Base-by-base conservation (phyloP, 2,113 vertebrate genomes). In the Myrmophylax atrothorax region DNA sequence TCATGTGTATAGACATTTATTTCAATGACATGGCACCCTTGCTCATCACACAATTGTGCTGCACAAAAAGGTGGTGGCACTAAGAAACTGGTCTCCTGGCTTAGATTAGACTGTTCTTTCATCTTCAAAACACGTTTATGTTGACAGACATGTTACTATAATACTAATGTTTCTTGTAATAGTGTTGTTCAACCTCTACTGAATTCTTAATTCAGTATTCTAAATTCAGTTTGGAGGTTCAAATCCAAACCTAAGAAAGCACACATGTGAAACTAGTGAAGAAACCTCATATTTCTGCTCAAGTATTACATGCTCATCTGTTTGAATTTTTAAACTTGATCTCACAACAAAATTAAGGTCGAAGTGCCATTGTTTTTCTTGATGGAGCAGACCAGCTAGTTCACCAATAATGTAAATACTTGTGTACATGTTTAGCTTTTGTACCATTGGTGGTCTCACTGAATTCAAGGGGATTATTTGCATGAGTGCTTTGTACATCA, bases 221-320 rank as follows among this genome's bases (percentile, higher is more conserved):
- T 25, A 35, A 83, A 50, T 38, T 77, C 25, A 24, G 5, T 55
- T 67, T 70, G 47, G 29, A 59, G 23, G 6, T 49, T 38, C 20
- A 60, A 85, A 76, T 69, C 56, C 26, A 80, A 89, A 64, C 7
- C 10, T 8, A 63, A 80, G 24, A 76, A 84, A 91, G 44, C 33
- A 31, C 19, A 11, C 0, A 1, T 0, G 2, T 33, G 53, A 72
- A 64, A 7, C 20, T 81, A 38, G 0, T 26, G 28, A 79, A 75
- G 28, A 79, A 93, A 53, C 9, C 2, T 1, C 2, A 10, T 38
- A 5, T 69, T 91, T 87, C 47, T 73, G 31, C 9, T 14, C 4
- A 55, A 50, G 35, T 16, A 46, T 28, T 20, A 22, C 2, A 46
- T 2, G 13, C 6, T 56, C 5, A 44, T 7, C 2, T 25, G 3